phyloP scores from a whole-genome alignment of 2,113 vertebrate genomes.

The Mobula hypostoma region DNA sequence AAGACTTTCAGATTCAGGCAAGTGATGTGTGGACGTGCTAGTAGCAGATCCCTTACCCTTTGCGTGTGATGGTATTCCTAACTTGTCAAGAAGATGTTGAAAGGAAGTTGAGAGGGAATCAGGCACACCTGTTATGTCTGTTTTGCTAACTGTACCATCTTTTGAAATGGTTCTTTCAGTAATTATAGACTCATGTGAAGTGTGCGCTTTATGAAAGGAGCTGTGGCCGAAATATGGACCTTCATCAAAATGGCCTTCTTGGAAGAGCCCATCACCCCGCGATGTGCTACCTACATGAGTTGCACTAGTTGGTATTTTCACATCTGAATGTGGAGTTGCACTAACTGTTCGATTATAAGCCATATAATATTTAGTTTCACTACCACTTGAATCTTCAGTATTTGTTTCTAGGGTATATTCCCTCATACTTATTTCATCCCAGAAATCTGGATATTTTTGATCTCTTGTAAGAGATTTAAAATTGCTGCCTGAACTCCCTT shows the following conservation, averaged over 20 bases:
- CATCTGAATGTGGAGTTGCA: neutral
- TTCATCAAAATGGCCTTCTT: neutral
- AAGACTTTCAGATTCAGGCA: neutral
- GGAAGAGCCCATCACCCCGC: neutral
- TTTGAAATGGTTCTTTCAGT: neutral
- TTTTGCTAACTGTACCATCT: neutral
- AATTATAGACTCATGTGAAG: neutral
- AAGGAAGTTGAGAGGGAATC: neutral
- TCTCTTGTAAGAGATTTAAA: neutral
- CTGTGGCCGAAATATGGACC: neutral
- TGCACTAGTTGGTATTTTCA: neutral
- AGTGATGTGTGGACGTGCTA: neutral
- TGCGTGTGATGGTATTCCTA: neutral
- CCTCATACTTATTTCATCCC: fast-evolving
- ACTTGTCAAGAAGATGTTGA: too few species aligned
- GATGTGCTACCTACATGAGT: neutral
- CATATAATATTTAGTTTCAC: neutral
- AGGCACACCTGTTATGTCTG: neutral
- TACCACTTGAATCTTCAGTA: neutral
- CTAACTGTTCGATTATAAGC: too few species aligned
- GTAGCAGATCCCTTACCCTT: neutral
- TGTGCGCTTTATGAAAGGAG: neutral
- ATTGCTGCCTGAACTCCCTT: fast-evolving
- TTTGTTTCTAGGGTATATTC: neutral
- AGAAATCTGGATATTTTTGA: neutral